Evolutionary conservation across 1,140 invertebrate genomes (phyloP), one percentile per base, ranked within the genome.

Genomic region (Berghia stephanieae): DNA sequence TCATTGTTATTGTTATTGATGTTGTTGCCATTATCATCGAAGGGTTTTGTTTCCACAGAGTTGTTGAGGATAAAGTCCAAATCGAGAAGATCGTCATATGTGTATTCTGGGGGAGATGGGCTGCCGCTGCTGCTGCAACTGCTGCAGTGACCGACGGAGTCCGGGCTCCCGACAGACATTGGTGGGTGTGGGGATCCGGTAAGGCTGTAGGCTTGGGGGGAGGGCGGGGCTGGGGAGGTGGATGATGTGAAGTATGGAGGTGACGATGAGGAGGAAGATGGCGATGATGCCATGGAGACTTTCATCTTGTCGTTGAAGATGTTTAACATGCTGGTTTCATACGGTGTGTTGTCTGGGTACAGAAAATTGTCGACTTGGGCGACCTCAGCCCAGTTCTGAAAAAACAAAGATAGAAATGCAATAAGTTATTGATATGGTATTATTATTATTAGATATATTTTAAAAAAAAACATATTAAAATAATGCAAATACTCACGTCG

Each of bases 61-160:
- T 89, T 88, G 69, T 83, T 83, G 8, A 89, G 82, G 80, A 89
- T 89, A 73, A 88, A 89, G 75, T 89, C 88, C 43, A 88, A 82
- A 73, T 89, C 88, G 24, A 89, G 77, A 13, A 89, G 80, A 44
- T 88, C 86, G 34, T 89, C 88, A 52, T 86, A 87, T 36, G 78
- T 38, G 5, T 43, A 60, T 21, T 78, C 67, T 8, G 68, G 74
- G 70, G 73, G 79, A 24, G 13, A 44, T 24, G 60, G 46, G 42
- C 55, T 67, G 24, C 63, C 36, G 40, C 68, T 10, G 74, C 63
- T 60, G 75, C 42, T 55, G 77, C 52, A 24, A 49, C 60, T 38
- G 44, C 74, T 38, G 57, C 79, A 57, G 42, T 73, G 21, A 77
- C 73, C 31, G 73, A 46, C 40, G 63, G 72, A 40, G 75, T 68